Percentiles rank a stretch among this genome's conserved stretches.
Conservation (phyloP, 1,140 invertebrate species). For the Drosophila arawakana region DNA sequence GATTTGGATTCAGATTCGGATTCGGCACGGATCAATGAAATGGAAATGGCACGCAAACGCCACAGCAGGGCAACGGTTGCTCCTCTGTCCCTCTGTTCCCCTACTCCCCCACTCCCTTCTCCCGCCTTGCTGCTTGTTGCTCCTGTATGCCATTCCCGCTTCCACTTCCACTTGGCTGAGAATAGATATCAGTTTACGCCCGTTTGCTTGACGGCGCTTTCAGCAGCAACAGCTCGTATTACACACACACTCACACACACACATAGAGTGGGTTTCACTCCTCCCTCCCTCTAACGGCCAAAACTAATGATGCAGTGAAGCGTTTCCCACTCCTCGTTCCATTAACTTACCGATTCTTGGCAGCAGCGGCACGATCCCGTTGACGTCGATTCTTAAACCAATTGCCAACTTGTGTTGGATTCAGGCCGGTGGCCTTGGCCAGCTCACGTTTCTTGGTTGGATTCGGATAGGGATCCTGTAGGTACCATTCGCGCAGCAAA, state of each 20-base stretch:
- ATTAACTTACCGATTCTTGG: constrained; percentile 96
- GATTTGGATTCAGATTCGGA: background rate
- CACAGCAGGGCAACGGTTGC: constrained; percentile 23
- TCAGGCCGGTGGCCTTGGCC: constrained; percentile 98
- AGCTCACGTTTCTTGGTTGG: constrained; percentile 99
- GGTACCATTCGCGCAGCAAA: constrained; percentile 98
- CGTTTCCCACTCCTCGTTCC: background rate
- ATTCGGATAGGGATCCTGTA: constrained; percentile 99
- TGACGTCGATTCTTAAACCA: constrained; percentile 99
- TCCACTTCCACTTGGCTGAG: constrained; percentile 51
- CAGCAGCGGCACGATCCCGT: constrained; percentile 98
- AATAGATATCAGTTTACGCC: constrained; percentile 65
- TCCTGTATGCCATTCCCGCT: constrained; percentile 29
- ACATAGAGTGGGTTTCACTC: background rate
- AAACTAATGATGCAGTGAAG: constrained; percentile 46
- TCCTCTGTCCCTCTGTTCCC: constrained; percentile 2
- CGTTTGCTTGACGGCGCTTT: constrained; percentile 42
- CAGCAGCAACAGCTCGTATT: constrained; percentile 45
- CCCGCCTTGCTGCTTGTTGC: constrained; percentile 11
- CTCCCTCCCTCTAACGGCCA: constrained; percentile 21
- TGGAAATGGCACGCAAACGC: constrained; percentile 73
- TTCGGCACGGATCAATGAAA: constrained; percentile 83
- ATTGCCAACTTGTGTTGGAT: constrained; percentile 99
- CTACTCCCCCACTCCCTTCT: background rate
- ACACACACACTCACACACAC: constrained; percentile 22